Conservation (phyloP, 1,140 invertebrate genomes). For the Himalopsyche phryganea region DNA sequence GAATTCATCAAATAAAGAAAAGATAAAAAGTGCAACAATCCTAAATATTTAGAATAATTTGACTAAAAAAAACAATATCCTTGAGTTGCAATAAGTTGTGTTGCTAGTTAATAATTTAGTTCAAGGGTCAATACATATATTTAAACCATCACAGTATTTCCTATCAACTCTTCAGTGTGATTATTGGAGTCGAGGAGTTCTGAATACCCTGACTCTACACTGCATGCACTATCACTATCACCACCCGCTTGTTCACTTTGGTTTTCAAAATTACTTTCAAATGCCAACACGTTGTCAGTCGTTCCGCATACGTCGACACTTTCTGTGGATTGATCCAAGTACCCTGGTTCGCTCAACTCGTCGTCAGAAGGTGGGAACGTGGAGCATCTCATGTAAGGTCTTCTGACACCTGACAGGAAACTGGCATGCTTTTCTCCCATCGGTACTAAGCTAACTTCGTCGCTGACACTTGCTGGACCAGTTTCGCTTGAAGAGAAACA, state of each 20-base stretch:
- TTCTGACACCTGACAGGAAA: constrained; percentile 1
- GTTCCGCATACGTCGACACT: constrained; percentile 1
- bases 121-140: no score
- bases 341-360: constrained; percentile 4
- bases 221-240: constrained; percentile 55
- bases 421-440: constrained; percentile 47
- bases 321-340: constrained; percentile 11
- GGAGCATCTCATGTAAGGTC: constrained; percentile 38
- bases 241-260: constrained; percentile 45
- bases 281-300: constrained; percentile 33
- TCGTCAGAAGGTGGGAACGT: constrained; percentile 43
- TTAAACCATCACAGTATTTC: constrained; percentile 21
- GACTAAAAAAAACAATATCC: no score
- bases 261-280: constrained; percentile 41
- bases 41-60: no score
- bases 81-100: no score
- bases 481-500: constrained; percentile 25
- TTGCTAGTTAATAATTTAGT: no score
- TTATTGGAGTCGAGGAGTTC: constrained; percentile 44
- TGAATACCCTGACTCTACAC: constrained; percentile 56
- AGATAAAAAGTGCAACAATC: no score
- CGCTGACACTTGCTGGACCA: constrained; percentile 22
- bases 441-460: constrained; percentile 49
- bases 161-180: constrained; percentile 26
- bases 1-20: no score